These are phyloP conservation scores for Petrophora chlorosata DNA, from an alignment of 2,888 invertebrate species.

Conservation along the genomic window DNA sequence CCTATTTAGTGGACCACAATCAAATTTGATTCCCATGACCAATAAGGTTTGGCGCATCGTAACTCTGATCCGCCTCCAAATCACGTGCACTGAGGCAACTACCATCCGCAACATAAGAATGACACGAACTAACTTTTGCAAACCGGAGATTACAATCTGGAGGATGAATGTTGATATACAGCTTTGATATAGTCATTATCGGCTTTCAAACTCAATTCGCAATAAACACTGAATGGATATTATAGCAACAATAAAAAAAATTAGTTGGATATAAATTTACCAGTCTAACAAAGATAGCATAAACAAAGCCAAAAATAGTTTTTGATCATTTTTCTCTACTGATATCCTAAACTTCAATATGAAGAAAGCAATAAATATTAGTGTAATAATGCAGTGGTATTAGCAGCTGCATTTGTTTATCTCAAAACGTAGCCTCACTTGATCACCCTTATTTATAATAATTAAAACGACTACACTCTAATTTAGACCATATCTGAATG, in stretches of 20 bases:
- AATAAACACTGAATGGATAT: too few species aligned
- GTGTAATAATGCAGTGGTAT: too few species aligned
- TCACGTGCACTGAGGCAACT: constrained; percentile 47
- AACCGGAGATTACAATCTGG: constrained; percentile 8
- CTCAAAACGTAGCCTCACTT: too few species aligned
- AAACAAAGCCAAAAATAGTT: too few species aligned
- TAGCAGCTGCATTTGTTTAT: too few species aligned
- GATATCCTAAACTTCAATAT: too few species aligned
- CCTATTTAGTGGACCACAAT: constrained; percentile 19
- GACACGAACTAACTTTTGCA: constrained; percentile 23
- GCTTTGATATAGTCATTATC: constrained; percentile 5
- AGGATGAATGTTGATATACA: constrained; percentile 12
- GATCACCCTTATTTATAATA: neutral
- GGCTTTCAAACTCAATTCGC: too few species aligned
- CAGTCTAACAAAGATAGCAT: too few species aligned
- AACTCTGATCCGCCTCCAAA: constrained; percentile 38
- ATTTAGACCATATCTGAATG: neutral
- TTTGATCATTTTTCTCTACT: too few species aligned
- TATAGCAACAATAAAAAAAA: too few species aligned
- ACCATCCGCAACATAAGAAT: constrained; percentile 38
- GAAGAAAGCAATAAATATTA: too few species aligned
- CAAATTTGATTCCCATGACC: constrained; percentile 55
- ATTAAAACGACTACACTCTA: neutral
- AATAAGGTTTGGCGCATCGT: constrained; percentile 45
- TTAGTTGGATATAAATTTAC: too few species aligned